Conservation (phyloP, 2,113 vertebrate genomes). For the Barnardius zonarius region DNA sequence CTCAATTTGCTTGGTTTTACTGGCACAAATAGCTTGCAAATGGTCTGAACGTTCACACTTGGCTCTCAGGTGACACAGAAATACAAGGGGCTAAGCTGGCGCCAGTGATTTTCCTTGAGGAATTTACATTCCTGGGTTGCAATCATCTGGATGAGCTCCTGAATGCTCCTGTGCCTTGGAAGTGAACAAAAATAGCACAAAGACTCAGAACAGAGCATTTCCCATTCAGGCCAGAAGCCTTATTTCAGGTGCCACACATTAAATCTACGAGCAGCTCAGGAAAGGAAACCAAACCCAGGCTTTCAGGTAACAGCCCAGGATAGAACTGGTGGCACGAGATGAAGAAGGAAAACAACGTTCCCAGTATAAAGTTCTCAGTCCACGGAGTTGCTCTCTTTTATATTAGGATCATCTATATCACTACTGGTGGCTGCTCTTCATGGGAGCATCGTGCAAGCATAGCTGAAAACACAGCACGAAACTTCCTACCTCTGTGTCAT, state of each 20-base stretch:
- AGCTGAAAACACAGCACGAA: background rate
- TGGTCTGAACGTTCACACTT: background rate
- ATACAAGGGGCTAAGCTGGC: background rate
- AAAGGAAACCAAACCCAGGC: background rate
- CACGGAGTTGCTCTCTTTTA: background rate
- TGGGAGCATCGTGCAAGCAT: background rate
- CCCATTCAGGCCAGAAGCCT: background rate
- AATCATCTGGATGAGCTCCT: background rate
- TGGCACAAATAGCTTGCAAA: background rate
- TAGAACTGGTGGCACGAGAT: accelerated
- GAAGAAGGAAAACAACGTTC: background rate
- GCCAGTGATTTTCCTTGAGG: background rate
- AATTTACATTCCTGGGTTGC: background rate
- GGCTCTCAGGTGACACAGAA: background rate
- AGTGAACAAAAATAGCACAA: background rate
- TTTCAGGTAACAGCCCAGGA: background rate
- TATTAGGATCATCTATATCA: background rate
- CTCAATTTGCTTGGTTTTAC: background rate
- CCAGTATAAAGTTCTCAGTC: background rate
- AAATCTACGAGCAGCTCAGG: background rate
- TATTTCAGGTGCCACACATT: background rate
- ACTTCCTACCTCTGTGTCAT: constrained; percentile 86
- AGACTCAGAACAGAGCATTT: background rate
- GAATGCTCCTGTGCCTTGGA: background rate
- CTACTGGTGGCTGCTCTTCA: background rate